Base-by-base conservation (phyloP, 2,113 vertebrate species). In the Sceloporus undulatus region DNA sequence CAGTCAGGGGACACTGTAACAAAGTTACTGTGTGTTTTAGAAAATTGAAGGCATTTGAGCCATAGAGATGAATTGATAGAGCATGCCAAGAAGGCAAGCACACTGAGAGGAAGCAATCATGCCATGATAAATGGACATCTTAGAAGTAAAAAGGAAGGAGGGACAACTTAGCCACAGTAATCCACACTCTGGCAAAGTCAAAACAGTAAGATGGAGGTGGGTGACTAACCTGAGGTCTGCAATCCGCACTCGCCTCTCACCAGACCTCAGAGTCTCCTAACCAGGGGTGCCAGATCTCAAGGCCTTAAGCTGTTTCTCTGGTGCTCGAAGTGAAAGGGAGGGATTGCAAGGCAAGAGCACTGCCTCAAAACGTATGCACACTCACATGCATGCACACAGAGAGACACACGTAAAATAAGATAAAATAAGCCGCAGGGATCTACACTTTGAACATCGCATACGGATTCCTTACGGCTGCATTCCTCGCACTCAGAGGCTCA, bases 1-100 rank as follows among this genome's bases (percentile, higher is more conserved):
- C 18, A 4, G 42, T 66, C 11, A 14, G 1, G 6, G 62, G 85
- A 21, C 59, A 9, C 23, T 2, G 40, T n/a, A 78, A 85, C 40
- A 23, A 29, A 78, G 65, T 78, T 85, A 62, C 34, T 23, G 73
- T 19, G 11, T n/a, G 75, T 29, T 78, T 68, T 34, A 34, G 62
- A 16, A 78, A 66, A 85, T 16, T 23, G 74, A 23, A 86, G 59
- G 59, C 75, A 52, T 27, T 76, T 29, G 54, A 21, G 25, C 34
- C 27, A 59, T 65, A 23, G 1, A 77, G 74, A 77, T 77, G 38
- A 75, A 85, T 78, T 11, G 85, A 56, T 62, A 34, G 85, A 86
- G 59, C 66, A 78, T 34, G 11, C 42, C 40, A 66, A 85, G 84
- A n/a, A 8, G 40, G 84, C 38, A 42, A 25, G 65, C 65, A 54